Evolutionary conservation across 2,797 vertebrate genomes (phyloP), one percentile per base, ranked within the genome.

Genomic region (Helarctos malayanus): DNA sequence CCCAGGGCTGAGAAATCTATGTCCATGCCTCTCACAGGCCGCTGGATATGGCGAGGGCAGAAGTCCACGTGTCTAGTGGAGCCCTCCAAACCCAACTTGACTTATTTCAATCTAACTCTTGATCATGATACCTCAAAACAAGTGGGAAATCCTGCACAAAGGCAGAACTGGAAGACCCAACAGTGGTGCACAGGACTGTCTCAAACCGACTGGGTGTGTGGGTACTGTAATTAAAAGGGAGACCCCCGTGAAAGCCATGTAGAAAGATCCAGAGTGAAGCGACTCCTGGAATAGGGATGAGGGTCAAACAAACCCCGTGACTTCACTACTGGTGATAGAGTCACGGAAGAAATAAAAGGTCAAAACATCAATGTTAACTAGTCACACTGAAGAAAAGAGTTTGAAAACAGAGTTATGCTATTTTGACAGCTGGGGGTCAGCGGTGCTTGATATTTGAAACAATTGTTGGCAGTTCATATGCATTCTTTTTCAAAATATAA

Each of bases 401-500:
- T 96, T 94, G 84, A 87, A 89, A 96, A 92, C 15, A 96, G 71
- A 90, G 63, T 83, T 61, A 14, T 59, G 65, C 16, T 80, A 27
- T 84, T 95, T 83, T 92, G 90, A 91, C 88, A 96, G 88, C 45
- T 54, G 41, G 75, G 52, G 90, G 94, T 92, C 92, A 98, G 63
- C 35, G 57, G 52, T 27, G 47, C 68, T 92, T 96, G 82, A 59
- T 96, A 95, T 96, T 95, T 89, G 84, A 95, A 96, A 76, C n/a
- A 54, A 84, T 47, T 85, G 88, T 57, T 95, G 73, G 81, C 47
- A 38, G 47, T 92, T 88, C 76, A 76, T 41, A 45, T 54, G 47
- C 16, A 68, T 83, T 95, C 92, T 96, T 90, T 94, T 94, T 54
- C 79, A 54, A 96, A 97, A 71, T 59, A 68, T 96, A 89, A 82